phyloP scores from a whole-genome alignment of 2,113 vertebrate genomes.

The Plecturocebus donacophilus region DNA sequence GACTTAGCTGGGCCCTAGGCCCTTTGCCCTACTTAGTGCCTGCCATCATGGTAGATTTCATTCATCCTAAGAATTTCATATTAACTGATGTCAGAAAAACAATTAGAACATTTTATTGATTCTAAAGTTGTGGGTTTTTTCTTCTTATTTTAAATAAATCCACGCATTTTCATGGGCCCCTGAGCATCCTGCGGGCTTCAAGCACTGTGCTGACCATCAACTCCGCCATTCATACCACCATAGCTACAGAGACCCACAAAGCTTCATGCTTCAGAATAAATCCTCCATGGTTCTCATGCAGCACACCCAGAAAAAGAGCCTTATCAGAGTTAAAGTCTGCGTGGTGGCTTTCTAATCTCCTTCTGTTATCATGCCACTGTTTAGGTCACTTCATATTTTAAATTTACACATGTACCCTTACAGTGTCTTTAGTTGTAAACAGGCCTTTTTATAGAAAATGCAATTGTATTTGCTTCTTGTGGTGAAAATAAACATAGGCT shows the following conservation, averaged over 20 bases:
- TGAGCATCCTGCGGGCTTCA: accelerated
- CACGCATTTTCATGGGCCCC: background rate
- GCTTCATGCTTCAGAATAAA: background rate
- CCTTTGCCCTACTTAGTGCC: too few relatives aligned
- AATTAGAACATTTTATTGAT: background rate
- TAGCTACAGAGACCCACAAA: too few relatives aligned
- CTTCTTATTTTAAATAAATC: background rate
- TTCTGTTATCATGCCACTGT: too few relatives aligned
- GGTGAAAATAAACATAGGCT: background rate
- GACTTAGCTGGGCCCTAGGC: too few relatives aligned
- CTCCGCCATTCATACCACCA: accelerated
- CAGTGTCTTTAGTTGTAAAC: accelerated
- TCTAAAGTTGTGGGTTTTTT: background rate
- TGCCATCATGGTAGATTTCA: background rate
- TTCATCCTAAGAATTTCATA: background rate
- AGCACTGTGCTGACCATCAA: too few relatives aligned
- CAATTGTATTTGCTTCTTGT: background rate
- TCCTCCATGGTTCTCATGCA: accelerated
- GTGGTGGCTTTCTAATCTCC: accelerated
- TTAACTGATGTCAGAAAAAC: background rate
- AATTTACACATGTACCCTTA: accelerated
- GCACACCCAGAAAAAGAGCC: accelerated
- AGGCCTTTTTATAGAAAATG: background rate
- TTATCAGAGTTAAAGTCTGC: background rate
- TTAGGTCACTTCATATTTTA: background rate